phyloP scores from a whole-genome alignment of 2,797 vertebrate genomes.

The Sphenodon punctatus region DNA sequence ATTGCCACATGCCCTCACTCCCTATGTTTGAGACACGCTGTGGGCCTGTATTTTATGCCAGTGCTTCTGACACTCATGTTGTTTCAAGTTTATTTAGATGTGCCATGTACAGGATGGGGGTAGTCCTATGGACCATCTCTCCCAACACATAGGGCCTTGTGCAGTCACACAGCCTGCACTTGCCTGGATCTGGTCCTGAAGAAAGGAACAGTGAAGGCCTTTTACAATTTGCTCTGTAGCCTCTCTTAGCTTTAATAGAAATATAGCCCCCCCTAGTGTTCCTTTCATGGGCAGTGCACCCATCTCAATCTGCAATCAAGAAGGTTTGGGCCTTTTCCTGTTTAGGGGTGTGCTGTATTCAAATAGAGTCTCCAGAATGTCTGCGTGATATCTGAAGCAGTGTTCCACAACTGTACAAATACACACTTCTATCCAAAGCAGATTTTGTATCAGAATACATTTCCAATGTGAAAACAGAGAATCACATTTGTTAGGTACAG shows the following conservation, averaged over 20 bases:
- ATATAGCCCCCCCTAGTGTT: constrained; percentile 45
- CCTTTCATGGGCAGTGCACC: rapidly evolving
- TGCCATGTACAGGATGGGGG: too few species aligned
- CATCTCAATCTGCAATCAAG: neutral
- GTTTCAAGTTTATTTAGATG: too few species aligned
- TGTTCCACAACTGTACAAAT: neutral
- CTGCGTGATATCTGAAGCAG: neutral
- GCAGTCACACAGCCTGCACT: too few species aligned
- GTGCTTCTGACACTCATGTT: too few species aligned
- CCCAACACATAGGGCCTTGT: too few species aligned
- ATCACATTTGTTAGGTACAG: neutral
- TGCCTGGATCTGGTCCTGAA: too few species aligned
- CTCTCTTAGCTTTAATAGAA: neutral
- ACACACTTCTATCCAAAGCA: neutral
- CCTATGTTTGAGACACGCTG: too few species aligned
- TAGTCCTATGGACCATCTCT: too few species aligned
- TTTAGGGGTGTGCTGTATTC: neutral
- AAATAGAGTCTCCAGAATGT: neutral
- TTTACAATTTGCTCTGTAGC: rapidly evolving
- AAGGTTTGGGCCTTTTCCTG: neutral
- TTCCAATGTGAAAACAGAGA: neutral
- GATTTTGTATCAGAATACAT: neutral
- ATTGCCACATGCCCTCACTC: too few species aligned
- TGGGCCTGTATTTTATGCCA: too few species aligned
- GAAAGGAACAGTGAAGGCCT: neutral